Conservation (phyloP, 1,140 invertebrate species). For the Lepidurus packardi region DNA sequence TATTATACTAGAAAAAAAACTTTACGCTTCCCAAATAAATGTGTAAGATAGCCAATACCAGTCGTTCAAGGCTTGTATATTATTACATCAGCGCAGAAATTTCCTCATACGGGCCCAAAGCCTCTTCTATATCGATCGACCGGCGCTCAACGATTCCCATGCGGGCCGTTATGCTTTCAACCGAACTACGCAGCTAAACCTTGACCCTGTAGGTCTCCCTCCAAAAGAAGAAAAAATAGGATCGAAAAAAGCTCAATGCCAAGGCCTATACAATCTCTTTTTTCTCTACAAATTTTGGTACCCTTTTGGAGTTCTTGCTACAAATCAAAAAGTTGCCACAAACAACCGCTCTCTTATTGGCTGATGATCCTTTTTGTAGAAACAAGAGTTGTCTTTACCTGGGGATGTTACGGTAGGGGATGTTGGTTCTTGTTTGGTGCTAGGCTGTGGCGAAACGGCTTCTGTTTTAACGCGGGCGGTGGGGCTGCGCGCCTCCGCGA, state of each 20-base stretch:
- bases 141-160: neutral
- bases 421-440: neutral
- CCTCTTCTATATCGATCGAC: conserved; percentile 9
- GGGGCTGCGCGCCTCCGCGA: neutral
- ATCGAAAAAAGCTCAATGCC: neutral
- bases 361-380: neutral
- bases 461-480: neutral
- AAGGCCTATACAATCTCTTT: neutral
- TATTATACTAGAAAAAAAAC: no score
- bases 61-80: neutral
- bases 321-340: neutral
- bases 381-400: neutral
- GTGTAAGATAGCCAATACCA: no score
- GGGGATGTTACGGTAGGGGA: neutral
- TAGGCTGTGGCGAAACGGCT: neutral
- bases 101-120: neutral
- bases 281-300: neutral
- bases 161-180: conserved; percentile 14
- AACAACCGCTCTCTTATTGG: neutral
- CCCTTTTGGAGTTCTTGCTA: neutral
- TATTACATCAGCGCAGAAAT: neutral
- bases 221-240: neutral
- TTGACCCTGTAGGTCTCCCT: neutral
- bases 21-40: no score
- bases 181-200: conserved; percentile 9